These are phyloP conservation scores for Ormyrus pomaceus DNA, from an alignment of 2,888 invertebrate species.

Conservation along the genomic window DNA sequence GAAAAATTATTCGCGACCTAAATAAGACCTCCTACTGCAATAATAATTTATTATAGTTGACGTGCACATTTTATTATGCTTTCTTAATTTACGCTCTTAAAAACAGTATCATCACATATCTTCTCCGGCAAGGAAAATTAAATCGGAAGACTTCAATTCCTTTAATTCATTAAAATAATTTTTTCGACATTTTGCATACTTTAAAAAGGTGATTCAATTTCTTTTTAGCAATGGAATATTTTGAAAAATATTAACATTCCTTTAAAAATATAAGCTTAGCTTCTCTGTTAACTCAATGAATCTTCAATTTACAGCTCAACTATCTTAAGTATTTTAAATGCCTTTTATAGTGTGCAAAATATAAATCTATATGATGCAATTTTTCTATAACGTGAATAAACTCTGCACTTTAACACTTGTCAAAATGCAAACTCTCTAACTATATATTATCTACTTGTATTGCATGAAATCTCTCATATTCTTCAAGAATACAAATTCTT, in stretches of 20 bases:
- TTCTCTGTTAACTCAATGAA: conserved; percentile 7
- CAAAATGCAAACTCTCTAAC: conserved; percentile 13
- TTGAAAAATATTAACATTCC: too few species aligned
- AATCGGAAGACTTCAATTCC: conserved; percentile 46
- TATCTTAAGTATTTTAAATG: conserved; percentile 50
- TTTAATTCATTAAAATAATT: conserved; percentile 18
- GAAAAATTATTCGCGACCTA: conserved; percentile 19
- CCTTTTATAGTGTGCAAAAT: conserved; percentile 42
- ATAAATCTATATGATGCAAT: conserved; percentile 2
- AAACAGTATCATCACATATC: conserved; percentile 33
- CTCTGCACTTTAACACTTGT: not conserved
- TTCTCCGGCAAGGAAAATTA: conserved; percentile 40
- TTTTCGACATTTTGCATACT: not conserved
- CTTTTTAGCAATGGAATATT: not conserved
- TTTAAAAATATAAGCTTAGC: too few species aligned
- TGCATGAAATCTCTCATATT: conserved; percentile 32
- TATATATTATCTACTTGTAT: not conserved
- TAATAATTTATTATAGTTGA: conserved; percentile 1
- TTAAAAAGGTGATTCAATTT: not conserved
- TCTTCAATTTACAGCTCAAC: conserved; percentile 1
- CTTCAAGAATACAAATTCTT: not conserved
- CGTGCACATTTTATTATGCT: conserved; percentile 26
- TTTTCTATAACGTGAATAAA: not conserved
- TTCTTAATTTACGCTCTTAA: conserved; percentile 45
- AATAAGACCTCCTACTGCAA: conserved; percentile 10